A percentile compares a stretch with the other conserved stretches of the same genome.
Conservation (phyloP, 2,113 vertebrate genomes). For the Poeciliopsis retropinna region DNA sequence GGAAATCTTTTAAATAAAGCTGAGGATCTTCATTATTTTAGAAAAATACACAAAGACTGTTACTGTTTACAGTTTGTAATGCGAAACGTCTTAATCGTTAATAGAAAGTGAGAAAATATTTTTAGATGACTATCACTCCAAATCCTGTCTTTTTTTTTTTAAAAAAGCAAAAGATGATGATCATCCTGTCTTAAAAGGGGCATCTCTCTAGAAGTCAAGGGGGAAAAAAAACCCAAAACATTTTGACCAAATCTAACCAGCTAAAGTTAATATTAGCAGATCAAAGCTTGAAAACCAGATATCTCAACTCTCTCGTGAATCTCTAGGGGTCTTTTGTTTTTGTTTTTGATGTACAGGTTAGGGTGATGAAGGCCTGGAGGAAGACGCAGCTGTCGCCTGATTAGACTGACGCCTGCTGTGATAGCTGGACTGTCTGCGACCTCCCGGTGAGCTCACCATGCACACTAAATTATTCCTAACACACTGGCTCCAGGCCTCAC, state of each 20-base stretch:
- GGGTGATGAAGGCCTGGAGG: constrained; percentile 21
- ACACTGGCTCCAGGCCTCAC: constrained; percentile 34
- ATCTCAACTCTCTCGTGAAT: neutral
- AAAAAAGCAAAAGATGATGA: neutral
- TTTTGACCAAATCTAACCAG: neutral
- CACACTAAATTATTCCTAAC: constrained; percentile 46
- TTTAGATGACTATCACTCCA: too few relatives aligned
- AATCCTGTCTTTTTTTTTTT: too few relatives aligned
- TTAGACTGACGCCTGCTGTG: constrained; percentile 62
- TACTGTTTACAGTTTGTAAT: too few relatives aligned
- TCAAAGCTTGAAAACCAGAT: neutral
- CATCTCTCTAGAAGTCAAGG: neutral
- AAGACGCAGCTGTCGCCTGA: constrained; percentile 60
- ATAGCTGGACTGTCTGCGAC: constrained; percentile 46
- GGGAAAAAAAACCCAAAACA: neutral
- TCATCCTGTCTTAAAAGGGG: neutral
- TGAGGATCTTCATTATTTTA: neutral
- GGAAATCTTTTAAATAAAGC: neutral
- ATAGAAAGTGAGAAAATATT: too few relatives aligned
- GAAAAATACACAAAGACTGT: neutral
- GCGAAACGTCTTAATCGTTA: too few relatives aligned
- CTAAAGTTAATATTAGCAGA: neutral
- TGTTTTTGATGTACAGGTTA: neutral
- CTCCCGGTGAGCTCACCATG: constrained; percentile 41
- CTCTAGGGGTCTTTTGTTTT: neutral